Evolutionary conservation across 1,140 invertebrate genomes (phyloP), one percentile per base, ranked within the genome.

Genomic region (Diorhabda carinulata): DNA sequence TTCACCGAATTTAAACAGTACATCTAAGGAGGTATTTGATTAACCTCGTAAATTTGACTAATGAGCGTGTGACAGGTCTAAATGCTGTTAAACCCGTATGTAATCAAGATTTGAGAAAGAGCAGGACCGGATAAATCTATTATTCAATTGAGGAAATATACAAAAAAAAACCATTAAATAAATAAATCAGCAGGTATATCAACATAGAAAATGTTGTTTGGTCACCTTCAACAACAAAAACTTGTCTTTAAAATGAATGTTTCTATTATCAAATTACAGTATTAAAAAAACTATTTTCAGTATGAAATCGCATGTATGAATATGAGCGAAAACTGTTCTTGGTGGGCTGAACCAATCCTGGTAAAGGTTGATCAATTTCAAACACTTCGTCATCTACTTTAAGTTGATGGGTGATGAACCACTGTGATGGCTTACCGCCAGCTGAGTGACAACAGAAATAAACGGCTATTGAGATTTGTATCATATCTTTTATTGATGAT

Each of bases 11-110:
- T 62, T 62, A 43, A 47, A 47, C 52, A 40, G 25, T 64, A 41
- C 63, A 64, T 64, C 43, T 6, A 64, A 43, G 25, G 40, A n/a
- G 52, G 43, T 64, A 57, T 67, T 67, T 59, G 57, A 67, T 67
- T 60, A 60, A 59, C 57, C 65, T 67, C 65, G 64, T 66, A 67
- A 67, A 67, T 59, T 59, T 67, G 57, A 67, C 65, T 67, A 67
- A 67, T 67, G 65, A 66, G 64, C 57, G 57, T 42, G 57, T 67
- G 65, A 67, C 65, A 67, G 65, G 57, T 42, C 65, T 67, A 59
- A 67, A 67, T 60, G 65, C 57, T 67, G 65, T 60, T 67, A 67
- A 67, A 59, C 43, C 65, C 65, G 57, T 59, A 67, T 59, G 44
- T 67, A 67, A 67, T 67, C 65, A 60, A 64, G 45, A 64, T 64